Percentiles rank a stretch among this genome's conserved stretches.
phyloP scores from a whole-genome alignment of 2,888 invertebrate species.

The Lasioglossum morio region DNA sequence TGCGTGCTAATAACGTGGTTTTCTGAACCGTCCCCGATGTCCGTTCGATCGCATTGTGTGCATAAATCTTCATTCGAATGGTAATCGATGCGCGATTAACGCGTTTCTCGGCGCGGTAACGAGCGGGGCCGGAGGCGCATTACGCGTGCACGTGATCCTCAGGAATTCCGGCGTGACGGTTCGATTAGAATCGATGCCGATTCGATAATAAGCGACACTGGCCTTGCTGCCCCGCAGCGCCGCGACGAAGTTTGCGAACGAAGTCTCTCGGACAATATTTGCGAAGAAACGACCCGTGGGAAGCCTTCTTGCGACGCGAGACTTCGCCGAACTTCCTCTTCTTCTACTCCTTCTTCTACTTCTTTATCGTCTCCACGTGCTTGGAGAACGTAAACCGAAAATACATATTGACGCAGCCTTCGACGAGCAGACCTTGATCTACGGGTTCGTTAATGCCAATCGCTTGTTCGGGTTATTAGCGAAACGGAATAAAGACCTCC shows the following conservation, averaged over 20 bases:
- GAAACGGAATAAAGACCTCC: background rate
- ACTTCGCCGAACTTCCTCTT: slow-evolving; percentile 15
- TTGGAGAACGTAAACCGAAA: background rate
- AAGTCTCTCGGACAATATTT: slow-evolving; percentile 1
- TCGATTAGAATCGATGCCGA: slow-evolving; percentile 13
- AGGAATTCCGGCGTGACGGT: slow-evolving; percentile 5
- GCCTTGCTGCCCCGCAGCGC: background rate
- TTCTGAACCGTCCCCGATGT: slow-evolving; percentile 25
- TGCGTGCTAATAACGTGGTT: slow-evolving; percentile 17
- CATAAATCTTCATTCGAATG: slow-evolving; percentile 49
- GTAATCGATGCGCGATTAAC: slow-evolving; percentile 41
- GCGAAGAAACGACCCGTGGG: slow-evolving; percentile 7
- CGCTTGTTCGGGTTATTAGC: slow-evolving; percentile 48
- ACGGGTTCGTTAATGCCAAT: slow-evolving; percentile 54
- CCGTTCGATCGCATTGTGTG: background rate
- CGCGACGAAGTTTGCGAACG: slow-evolving; percentile 10
- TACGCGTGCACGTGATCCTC: background rate
- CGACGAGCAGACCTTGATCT: slow-evolving; percentile 37
- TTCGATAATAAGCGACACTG: slow-evolving; percentile 4
- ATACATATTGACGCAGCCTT: background rate
- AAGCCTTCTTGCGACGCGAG: background rate
- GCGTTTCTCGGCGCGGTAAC: slow-evolving; percentile 14
- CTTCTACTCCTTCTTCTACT: background rate
- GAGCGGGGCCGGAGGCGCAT: slow-evolving; percentile 10
- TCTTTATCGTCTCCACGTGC: slow-evolving; percentile 11